A percentile compares a stretch with the other conserved stretches of the same genome.
Evolutionary conservation across 2,797 vertebrate species (phyloP).

Genomic region (Phataginus tricuspis): DNA sequence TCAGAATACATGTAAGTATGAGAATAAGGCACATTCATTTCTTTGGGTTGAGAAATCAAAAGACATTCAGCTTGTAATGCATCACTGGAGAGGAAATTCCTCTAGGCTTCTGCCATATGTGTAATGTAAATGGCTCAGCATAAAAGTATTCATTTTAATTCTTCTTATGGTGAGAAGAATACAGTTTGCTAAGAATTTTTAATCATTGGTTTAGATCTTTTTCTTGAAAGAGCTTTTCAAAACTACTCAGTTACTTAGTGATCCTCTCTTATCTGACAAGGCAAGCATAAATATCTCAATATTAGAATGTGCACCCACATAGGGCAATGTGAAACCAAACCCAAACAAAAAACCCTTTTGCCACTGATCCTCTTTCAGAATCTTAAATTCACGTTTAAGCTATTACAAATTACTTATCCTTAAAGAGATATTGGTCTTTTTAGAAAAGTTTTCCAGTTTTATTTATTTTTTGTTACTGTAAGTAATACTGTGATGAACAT

Average conservation of each 20-base stretch:
- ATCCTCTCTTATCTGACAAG: constrained; percentile 1
- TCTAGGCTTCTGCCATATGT: background rate
- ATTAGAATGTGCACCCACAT: background rate
- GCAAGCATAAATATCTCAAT: background rate
- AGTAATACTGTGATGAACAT: background rate
- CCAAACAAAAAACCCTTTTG: background rate
- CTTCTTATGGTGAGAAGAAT: background rate
- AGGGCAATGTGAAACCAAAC: background rate
- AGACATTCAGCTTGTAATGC: background rate
- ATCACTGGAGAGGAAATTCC: background rate
- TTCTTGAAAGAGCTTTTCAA: background rate
- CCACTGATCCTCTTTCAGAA: background rate
- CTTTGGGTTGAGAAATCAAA: constrained; percentile 51
- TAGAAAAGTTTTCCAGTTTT: background rate
- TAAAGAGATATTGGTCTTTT: background rate
- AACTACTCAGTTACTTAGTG: background rate
- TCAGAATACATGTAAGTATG: background rate
- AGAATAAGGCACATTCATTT: background rate
- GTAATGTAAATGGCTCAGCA: background rate
- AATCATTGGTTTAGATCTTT: background rate
- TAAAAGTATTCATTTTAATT: constrained; percentile 25
- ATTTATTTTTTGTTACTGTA: background rate
- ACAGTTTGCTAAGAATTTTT: constrained; percentile 34
- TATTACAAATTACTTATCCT: constrained; percentile 31
- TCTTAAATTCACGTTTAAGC: background rate